Evolutionary conservation across 2,113 vertebrate genomes (phyloP).

Genomic region (Austrofundulus limnaeus): DNA sequence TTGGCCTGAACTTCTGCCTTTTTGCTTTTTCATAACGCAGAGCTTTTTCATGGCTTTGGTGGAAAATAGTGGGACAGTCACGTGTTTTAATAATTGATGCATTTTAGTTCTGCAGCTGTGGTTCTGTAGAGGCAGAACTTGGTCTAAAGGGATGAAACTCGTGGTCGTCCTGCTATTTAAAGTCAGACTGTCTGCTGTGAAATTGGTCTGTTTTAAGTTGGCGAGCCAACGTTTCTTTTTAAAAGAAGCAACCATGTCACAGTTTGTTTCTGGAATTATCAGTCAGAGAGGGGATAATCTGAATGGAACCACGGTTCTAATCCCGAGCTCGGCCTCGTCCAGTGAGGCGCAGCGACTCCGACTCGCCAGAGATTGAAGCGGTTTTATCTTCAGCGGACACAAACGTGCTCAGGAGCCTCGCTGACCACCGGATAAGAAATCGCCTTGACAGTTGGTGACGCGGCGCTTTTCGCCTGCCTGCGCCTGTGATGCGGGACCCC

Average conservation of each 20-base stretch:
- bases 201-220: too few relatives aligned
- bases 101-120: neutral
- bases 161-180: too few relatives aligned
- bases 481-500: slow-evolving; percentile 44
- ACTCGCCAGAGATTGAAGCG: slow-evolving; percentile 21
- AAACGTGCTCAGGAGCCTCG: slow-evolving; percentile 41
- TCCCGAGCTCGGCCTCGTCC: slow-evolving; percentile 19
- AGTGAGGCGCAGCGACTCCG: slow-evolving; percentile 30
- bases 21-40: neutral
- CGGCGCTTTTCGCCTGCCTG: slow-evolving; percentile 65
- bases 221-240: too few relatives aligned
- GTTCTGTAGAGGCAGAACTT: neutral
- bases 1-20: slow-evolving; percentile 1
- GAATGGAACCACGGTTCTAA: slow-evolving; percentile 28
- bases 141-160: too few relatives aligned
- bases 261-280: slow-evolving; percentile 1
- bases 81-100: neutral
- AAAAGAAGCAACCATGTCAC: too few relatives aligned
- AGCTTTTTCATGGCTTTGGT: neutral
- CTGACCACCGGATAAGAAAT: slow-evolving; percentile 52
- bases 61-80: too few relatives aligned
- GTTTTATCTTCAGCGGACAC: slow-evolving; percentile 31
- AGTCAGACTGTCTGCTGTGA: too few relatives aligned
- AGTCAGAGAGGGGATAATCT: slow-evolving; percentile 10
- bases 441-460: slow-evolving; percentile 69